These are phyloP conservation scores for Virgularia gustaviana DNA, from an alignment of 92 coral and sea anemone genomes.

Conservation along the genomic window DNA sequence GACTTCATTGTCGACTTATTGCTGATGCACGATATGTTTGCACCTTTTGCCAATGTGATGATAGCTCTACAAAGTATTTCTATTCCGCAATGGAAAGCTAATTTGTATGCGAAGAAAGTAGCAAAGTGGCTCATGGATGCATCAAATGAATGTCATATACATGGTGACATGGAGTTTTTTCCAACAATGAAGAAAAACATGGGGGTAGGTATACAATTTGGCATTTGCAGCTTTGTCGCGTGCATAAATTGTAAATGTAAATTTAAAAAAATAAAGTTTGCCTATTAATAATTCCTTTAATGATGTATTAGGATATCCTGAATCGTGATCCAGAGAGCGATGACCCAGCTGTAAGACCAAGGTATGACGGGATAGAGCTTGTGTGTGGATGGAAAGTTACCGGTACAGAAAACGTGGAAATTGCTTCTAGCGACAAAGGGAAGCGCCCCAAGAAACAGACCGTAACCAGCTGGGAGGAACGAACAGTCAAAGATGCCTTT, in stretches of 20 bases:
- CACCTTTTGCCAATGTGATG: not conserved
- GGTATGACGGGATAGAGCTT: conserved; percentile 10
- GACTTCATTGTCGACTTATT: conserved; percentile 21
- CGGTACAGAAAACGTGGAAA: not conserved
- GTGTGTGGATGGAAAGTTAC: conserved; percentile 12
- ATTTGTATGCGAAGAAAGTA: not conserved
- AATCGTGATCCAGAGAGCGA: conserved; percentile 24
- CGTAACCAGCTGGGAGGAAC: conserved; percentile 3
- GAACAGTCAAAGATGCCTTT: not conserved
- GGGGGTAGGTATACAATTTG: too few relatives aligned
- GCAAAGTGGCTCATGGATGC: not conserved
- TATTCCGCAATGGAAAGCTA: not conserved
- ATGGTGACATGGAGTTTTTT: conserved; percentile 3
- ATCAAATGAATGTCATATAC: not conserved
- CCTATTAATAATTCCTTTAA: too few relatives aligned
- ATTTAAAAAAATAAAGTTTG: too few relatives aligned
- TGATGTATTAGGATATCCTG: not conserved
- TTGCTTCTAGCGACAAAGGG: not conserved
- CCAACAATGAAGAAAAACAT: conserved; percentile 2
- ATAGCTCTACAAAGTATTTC: not conserved
- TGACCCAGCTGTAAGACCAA: conserved; percentile 4
- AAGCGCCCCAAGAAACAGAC: not conserved
- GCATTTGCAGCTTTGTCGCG: too few relatives aligned
- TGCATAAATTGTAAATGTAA: too few relatives aligned
- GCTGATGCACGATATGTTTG: conserved; percentile 13